phyloP scores from a whole-genome alignment of 2,888 invertebrate species.

The Hydrotaea diabolus region DNA sequence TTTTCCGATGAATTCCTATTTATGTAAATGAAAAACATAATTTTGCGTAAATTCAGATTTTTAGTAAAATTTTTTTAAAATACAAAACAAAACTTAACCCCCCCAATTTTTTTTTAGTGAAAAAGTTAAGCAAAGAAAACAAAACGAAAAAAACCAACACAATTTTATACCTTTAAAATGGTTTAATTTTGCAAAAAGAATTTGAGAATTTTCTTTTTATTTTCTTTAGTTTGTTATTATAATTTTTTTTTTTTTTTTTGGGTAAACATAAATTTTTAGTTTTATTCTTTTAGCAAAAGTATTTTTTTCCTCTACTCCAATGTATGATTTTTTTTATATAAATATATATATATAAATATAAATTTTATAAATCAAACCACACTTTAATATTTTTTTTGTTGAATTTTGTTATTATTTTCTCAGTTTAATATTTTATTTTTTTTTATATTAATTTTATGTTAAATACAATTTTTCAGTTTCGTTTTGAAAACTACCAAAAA shows the following conservation, averaged over 20 bases:
- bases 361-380: constrained; percentile 42
- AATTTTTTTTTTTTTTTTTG: constrained; percentile 26
- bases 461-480: constrained; percentile 66
- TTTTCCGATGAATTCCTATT: constrained; percentile 84
- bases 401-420: constrained; percentile 66
- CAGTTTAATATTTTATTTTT: constrained; percentile 63
- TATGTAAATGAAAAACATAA: constrained; percentile 81
- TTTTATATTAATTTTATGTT: constrained; percentile 72
- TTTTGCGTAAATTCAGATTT: constrained; percentile 82
- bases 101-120: constrained; percentile 45
- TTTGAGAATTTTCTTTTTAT: constrained; percentile 48
- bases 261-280: constrained; percentile 52
- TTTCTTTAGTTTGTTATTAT: constrained; percentile 40
- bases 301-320: constrained; percentile 55
- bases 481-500: constrained; percentile 62
- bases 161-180: constrained; percentile 18
- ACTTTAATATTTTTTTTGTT: constrained; percentile 57
- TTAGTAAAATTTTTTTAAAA: constrained; percentile 64
- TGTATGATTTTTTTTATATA: constrained; percentile 42
- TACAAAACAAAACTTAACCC: constrained; percentile 38
- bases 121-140: constrained; percentile 56
- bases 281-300: constrained; percentile 60
- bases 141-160: constrained; percentile 13
- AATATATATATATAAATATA: constrained; percentile 19
- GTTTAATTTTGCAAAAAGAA: constrained; percentile 46